Conservation (phyloP, 2,888 invertebrate species). For the Agrotis exclamationis region DNA sequence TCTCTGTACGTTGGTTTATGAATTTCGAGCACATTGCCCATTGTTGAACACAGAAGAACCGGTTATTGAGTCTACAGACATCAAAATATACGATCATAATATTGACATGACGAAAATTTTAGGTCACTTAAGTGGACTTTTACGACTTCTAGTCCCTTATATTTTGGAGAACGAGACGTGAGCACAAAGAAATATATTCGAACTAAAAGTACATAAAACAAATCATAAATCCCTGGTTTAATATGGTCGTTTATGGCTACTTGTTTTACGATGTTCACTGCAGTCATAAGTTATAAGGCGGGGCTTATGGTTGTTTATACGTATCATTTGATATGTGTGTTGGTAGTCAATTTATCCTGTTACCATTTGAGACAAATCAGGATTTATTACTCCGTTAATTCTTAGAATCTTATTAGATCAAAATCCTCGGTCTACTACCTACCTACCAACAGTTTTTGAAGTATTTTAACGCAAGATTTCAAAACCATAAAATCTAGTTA, state of each 20-base stretch:
- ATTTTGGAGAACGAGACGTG: slow-evolving; percentile 15
- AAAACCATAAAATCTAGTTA: too few species aligned
- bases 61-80: too few species aligned
- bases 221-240: slow-evolving; percentile 27
- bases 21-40: too few species aligned
- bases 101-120: too few species aligned
- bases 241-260: slow-evolving; percentile 35
- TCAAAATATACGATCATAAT: too few species aligned
- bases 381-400: not conserved
- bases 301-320: slow-evolving; percentile 2
- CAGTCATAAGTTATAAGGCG: slow-evolving; percentile 20
- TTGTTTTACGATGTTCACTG: slow-evolving; percentile 24
- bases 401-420: too few species aligned
- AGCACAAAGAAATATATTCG: not conserved
- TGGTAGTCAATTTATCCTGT: not conserved
- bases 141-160: not conserved
- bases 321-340: not conserved
- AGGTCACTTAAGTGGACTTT: not conserved
- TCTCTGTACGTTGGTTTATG: too few species aligned
- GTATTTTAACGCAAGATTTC: too few species aligned
- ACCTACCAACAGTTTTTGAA: too few species aligned
- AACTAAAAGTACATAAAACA: slow-evolving; percentile 16
- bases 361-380: not conserved
- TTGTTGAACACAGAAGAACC: too few species aligned
- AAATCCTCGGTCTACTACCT: too few species aligned